Evolutionary conservation across 2,888 invertebrate genomes (phyloP), one percentile per base, ranked within the genome.

Genomic region (Trichopoda pennipes): DNA sequence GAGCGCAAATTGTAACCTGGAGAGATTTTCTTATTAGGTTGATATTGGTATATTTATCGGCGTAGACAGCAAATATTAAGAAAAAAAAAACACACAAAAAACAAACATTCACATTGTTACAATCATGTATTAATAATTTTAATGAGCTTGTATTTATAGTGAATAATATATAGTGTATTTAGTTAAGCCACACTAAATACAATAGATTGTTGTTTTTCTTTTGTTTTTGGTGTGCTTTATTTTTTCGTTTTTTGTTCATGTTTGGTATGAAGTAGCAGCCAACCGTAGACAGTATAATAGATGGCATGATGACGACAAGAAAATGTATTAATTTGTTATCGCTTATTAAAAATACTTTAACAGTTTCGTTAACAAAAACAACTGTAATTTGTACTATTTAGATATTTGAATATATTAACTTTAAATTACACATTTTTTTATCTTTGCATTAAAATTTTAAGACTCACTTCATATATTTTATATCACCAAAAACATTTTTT

Each of bases 241-340:
- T 66, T 16, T 49, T 49, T 49, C n/a, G 3, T 44, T 44, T 42
- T 44, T 47, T 42, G 53, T 70, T 80, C 72, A 68, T 58, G 78
- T 47, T 38, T 19, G 79, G 70, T 83, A 66, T 58, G 58, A 61
- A 73, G 38, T 49, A 74, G 66, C 73, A 79, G 42, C 73, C 68
- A 80, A 74, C 55, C 79, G 55, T 73, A 73, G 61, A 73, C 53
- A 47, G 47, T 82, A 68, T 82, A 79, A 79, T 84, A 79, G 83
- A 64, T 70, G 17, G 58, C 42, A 69, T 77, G 58, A 75, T 58
- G 63, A 79, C 82, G 78, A 76, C 78, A 84, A 84, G 66, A 80
- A 84, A 80, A 55, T 56, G 9, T 56, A 28, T 28, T 28, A 28
- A 1, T 7, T 38, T 35, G 2, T 8, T 51, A 51, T 38, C 44